A percentile compares a stretch with the other conserved stretches of the same genome.
phyloP scores from a whole-genome alignment of 2,888 invertebrate genomes.

The Phalangium opilio region DNA sequence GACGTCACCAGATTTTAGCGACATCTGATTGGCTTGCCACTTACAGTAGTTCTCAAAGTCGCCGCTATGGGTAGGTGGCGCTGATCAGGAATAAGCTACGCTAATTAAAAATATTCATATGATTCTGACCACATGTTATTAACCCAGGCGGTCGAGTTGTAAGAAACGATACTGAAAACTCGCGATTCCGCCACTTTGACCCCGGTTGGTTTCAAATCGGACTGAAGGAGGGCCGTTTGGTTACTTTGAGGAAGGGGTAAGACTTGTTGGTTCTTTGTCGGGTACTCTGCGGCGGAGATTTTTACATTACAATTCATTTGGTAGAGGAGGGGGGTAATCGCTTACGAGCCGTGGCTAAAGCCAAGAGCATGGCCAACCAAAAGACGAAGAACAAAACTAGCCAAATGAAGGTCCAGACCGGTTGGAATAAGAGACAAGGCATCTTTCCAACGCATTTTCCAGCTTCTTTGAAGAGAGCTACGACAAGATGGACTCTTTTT shows the following conservation, averaged over 20 bases:
- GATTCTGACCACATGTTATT: constrained; percentile 84
- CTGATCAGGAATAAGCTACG: too few species aligned
- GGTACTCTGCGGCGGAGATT: too few species aligned
- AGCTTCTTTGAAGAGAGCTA: constrained; percentile 74
- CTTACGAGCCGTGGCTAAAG: constrained; percentile 37
- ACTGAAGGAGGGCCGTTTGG: too few species aligned
- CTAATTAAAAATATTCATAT: too few species aligned
- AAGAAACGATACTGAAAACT: constrained; percentile 1
- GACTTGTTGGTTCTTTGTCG: too few species aligned
- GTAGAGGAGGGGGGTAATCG: not conserved
- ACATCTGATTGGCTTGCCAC: too few species aligned
- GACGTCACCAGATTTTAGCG: too few species aligned
- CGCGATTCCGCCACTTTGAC: too few species aligned
- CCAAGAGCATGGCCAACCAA: constrained; percentile 73
- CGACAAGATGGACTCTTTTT: constrained; percentile 62
- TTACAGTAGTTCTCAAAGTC: too few species aligned
- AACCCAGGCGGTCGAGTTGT: constrained; percentile 43
- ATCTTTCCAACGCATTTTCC: constrained; percentile 69
- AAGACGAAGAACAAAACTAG: constrained; percentile 62
- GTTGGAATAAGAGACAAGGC: constrained; percentile 66
- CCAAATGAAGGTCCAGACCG: constrained; percentile 51
- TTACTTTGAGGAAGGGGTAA: too few species aligned
- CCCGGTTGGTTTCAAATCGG: too few species aligned
- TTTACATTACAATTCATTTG: not conserved
- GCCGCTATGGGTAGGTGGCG: too few species aligned